Evolutionary conservation across 2,797 vertebrate species (phyloP), one percentile per base, ranked within the genome.

Genomic region (Darevskia mixta): DNA sequence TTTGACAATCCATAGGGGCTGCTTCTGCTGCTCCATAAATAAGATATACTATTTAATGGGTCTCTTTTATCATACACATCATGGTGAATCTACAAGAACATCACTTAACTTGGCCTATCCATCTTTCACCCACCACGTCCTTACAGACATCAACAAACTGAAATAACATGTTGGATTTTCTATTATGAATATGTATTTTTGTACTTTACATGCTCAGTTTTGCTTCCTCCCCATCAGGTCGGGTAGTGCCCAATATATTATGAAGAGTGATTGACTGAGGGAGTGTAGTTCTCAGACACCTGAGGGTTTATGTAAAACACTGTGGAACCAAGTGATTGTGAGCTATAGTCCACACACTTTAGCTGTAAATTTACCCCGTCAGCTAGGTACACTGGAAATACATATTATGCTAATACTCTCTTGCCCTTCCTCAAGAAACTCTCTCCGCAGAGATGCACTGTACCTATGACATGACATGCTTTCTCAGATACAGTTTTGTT

Each of bases 11-110:
- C 94, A 90, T 92, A 93, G 94, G 94, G 95, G 93, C 92, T 93
- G 93, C 90, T 95, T 96, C 91, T 95, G 43, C 88, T 95, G 95
- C 86, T 92, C 94, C 90, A 95, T 96, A 96, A 96, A 97, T 96
- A 96, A 97, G 94, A 96, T 94, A 95, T 94, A 96, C 93, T 96
- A 95, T 95, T 93, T 95, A 96, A 96, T 95, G 94, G 87, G 78
- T 93, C 76, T 95, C 92, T 96, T 96, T 97, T 94, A 96, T 97
- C 95, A 95, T 95, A 88, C 67, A 94, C 82, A 95, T 97, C 95
- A 95, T 69, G 93, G 89, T 85, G 95, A 95, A 96, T 95, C 94
- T 95, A 87, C 66, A 88, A 94, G 92, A 96, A 94, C 90, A 96
- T 97, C 94, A 95, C 78, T 96, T 96, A 95, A 95, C 94, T 92